A percentile compares a stretch with the other conserved stretches of the same genome.
phyloP scores from a whole-genome alignment of 1,140 invertebrate genomes.

The Drosophila serrata region DNA sequence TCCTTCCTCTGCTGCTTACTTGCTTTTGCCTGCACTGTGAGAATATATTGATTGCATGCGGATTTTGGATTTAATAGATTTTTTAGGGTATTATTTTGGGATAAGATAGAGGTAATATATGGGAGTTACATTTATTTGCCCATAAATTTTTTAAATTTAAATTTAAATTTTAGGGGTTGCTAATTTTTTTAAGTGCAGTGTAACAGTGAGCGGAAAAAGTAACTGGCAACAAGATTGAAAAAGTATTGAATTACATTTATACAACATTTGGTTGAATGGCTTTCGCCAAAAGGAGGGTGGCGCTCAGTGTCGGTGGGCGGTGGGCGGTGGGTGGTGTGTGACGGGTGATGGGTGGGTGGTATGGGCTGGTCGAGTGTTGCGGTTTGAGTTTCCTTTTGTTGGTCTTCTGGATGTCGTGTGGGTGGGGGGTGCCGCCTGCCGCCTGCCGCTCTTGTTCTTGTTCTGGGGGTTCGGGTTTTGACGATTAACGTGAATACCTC shows the following conservation, averaged over 20 bases:
- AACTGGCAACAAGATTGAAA: conserved; percentile 69
- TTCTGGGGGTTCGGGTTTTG: conserved; percentile 37
- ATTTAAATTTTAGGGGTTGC: neutral
- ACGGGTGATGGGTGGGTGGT: neutral
- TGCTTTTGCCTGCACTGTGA: neutral
- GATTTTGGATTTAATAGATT: neutral
- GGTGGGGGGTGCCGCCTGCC: conserved; percentile 20
- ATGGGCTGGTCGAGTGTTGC: conserved; percentile 54
- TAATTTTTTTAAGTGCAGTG: neutral
- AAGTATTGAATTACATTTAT: conserved; percentile 83
- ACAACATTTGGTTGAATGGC: conserved; percentile 82
- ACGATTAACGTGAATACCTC: conserved; percentile 40
- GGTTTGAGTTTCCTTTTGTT: conserved; percentile 79
- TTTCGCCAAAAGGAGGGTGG: conserved; percentile 34
- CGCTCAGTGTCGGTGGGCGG: conserved; percentile 10
- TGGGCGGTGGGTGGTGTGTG: conserved; percentile 24
- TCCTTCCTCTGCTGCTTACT: neutral
- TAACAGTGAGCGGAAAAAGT: conserved; percentile 37
- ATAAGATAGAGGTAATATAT: too few species aligned
- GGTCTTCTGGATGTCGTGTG: conserved; percentile 19
- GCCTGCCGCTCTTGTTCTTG: conserved; percentile 15
- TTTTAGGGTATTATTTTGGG: too few species aligned
- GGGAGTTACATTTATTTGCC: too few species aligned
- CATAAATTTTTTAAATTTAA: too few species aligned
- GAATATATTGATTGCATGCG: neutral